These are phyloP conservation scores for Harlomillsia oculata DNA, from an alignment of 1,140 invertebrate species.

Conservation along the genomic window DNA sequence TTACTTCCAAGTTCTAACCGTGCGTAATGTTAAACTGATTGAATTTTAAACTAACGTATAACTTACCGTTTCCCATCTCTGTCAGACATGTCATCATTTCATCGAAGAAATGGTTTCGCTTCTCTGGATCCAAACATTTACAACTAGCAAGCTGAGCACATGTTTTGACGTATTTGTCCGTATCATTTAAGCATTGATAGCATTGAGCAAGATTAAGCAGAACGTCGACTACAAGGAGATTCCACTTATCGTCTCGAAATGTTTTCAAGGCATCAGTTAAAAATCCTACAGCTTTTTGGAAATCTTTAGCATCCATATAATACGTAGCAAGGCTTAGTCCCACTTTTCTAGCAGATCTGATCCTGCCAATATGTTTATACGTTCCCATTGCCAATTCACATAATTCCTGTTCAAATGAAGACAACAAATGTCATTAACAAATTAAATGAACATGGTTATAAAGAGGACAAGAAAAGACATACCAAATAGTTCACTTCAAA, in stretches of 20 bases:
- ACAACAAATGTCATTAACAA: not conserved
- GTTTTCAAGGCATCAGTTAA: constrained; percentile 74
- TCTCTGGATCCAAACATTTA: constrained; percentile 48
- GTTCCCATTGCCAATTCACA: constrained; percentile 92
- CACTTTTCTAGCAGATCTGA: constrained; percentile 72
- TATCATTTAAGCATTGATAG: constrained; percentile 66
- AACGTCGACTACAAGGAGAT: constrained; percentile 65
- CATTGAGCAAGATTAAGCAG: constrained; percentile 74
- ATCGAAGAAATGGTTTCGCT: constrained; percentile 41
- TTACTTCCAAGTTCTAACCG: not conserved
- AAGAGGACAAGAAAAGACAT: constrained; percentile 33
- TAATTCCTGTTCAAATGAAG: constrained; percentile 49
- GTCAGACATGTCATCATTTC: constrained; percentile 38
- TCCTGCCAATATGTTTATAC: constrained; percentile 85
- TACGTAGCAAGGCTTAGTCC: constrained; percentile 81
- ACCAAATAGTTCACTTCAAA: constrained; percentile 83
- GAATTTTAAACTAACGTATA: too few species aligned
- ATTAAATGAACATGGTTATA: not conserved
- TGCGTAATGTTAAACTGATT: not conserved
- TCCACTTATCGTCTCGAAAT: constrained; percentile 79
- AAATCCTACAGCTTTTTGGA: constrained; percentile 78
- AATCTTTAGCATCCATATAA: constrained; percentile 75
- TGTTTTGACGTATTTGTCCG: constrained; percentile 48
- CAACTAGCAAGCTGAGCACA: constrained; percentile 62
- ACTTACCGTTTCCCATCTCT: constrained; percentile 41